A percentile compares a stretch with the other conserved stretches of the same genome.
Conservation (phyloP, 1,140 invertebrate genomes). For the Drosophila sp. region DNA sequence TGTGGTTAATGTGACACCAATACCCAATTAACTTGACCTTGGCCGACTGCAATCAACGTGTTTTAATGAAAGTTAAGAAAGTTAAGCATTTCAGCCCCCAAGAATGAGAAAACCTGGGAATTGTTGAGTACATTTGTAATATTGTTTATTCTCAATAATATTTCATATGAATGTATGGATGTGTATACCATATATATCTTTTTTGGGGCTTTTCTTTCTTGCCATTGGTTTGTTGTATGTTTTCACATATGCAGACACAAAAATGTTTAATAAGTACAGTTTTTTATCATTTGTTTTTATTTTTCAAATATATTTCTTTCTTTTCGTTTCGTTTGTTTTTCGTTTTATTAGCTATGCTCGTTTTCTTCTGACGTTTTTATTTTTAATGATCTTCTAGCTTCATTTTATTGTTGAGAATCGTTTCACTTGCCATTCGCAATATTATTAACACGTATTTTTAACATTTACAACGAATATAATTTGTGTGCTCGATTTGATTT, state of each 20-base stretch:
- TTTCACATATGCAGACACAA: conserved; percentile 68
- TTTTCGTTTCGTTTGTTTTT: conserved; percentile 16
- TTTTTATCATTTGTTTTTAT: conserved; percentile 58
- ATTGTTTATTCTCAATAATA: conserved; percentile 53
- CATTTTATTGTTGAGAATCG: conserved; percentile 45
- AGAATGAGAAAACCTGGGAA: background rate
- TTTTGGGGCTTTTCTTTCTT: conserved; percentile 29
- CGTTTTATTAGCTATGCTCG: conserved; percentile 57
- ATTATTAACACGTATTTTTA: conserved; percentile 50
- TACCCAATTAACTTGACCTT: conserved; percentile 7
- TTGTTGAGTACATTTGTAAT: conserved; percentile 42
- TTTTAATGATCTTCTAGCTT: conserved; percentile 43
- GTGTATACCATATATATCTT: conserved; percentile 49
- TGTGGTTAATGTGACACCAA: background rate
- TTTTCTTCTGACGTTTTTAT: conserved; percentile 1
- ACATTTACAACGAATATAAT: conserved; percentile 66
- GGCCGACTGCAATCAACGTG: conserved; percentile 17
- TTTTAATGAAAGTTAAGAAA: too few species aligned
- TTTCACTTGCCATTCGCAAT: conserved; percentile 33
- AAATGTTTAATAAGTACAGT: conserved; percentile 66
- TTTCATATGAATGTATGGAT: conserved; percentile 33
- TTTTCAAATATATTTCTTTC: background rate
- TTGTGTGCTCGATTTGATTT: conserved; percentile 39
- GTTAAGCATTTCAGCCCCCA: background rate
- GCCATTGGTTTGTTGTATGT: conserved; percentile 1